A percentile compares a stretch with the other conserved stretches of the same genome.
Evolutionary conservation across 1,140 invertebrate genomes (phyloP).

Genomic region (Trichonephila clavata): DNA sequence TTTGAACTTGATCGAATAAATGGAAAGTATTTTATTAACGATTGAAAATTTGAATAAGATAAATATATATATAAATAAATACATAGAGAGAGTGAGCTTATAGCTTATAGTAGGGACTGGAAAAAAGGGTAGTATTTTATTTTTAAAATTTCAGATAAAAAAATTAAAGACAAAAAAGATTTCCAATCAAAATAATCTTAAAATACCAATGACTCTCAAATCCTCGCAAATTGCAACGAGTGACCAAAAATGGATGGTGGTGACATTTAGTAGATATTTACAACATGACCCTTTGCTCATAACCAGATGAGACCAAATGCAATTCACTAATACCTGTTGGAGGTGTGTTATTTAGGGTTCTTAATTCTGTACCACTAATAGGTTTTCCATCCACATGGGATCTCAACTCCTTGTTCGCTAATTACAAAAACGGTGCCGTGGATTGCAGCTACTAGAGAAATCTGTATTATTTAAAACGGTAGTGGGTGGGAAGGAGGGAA

Average conservation of each 20-base stretch:
- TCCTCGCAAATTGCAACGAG: not conserved
- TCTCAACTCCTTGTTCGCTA: conserved; percentile 49
- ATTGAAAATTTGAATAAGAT: too few species aligned
- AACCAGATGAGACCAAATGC: conserved; percentile 46
- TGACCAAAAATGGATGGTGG: not conserved
- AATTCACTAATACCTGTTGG: conserved; percentile 70
- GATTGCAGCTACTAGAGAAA: not conserved
- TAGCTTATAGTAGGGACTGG: too few species aligned
- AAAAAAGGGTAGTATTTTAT: too few species aligned
- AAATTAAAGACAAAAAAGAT: too few species aligned
- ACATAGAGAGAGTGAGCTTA: too few species aligned
- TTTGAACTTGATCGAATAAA: too few species aligned
- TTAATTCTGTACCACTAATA: conserved; percentile 61
- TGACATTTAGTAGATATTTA: not conserved
- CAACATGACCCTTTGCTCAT: not conserved
- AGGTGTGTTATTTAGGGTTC: conserved; percentile 55
- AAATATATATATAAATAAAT: too few species aligned
- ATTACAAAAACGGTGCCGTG: conserved; percentile 34
- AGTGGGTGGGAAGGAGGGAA: not conserved
- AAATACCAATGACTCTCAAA: not conserved
- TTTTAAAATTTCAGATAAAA: too few species aligned
- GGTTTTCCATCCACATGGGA: conserved; percentile 41
- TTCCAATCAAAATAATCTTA: too few species aligned
- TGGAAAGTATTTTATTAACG: too few species aligned
- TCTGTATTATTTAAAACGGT: not conserved